These are phyloP conservation scores for Tenebrio molitor DNA, from an alignment of 1,140 invertebrate species.

Conservation along the genomic window DNA sequence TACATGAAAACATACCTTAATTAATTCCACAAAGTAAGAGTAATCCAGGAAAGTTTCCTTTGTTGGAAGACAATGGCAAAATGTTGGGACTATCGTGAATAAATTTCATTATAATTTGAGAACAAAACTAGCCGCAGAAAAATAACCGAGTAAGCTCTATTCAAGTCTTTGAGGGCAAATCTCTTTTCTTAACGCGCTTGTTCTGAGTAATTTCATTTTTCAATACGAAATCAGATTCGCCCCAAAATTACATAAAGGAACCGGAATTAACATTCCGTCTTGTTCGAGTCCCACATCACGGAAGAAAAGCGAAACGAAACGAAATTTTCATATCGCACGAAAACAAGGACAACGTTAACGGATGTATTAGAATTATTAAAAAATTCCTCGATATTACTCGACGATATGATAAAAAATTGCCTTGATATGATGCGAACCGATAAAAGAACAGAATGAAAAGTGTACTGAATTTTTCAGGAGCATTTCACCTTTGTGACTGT, in stretches of 20 bases:
- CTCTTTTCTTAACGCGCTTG: neutral
- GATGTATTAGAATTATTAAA: constrained; percentile 11
- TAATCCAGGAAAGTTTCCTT: constrained; percentile 17
- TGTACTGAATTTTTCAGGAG: constrained; percentile 29
- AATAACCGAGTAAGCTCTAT: constrained; percentile 7
- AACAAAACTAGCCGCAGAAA: constrained; percentile 2
- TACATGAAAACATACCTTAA: constrained; percentile 21
- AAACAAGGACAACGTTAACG: neutral
- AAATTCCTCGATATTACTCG: neutral
- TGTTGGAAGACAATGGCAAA: constrained; percentile 13
- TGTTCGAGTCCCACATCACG: neutral
- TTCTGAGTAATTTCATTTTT: constrained; percentile 3
- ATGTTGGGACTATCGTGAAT: constrained; percentile 17
- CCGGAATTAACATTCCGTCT: constrained; percentile 10
- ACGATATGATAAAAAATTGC: constrained; percentile 24
- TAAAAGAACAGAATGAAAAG: constrained; percentile 14
- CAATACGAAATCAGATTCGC: constrained; percentile 9
- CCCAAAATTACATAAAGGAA: constrained; percentile 2
- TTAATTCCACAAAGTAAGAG: constrained; percentile 26
- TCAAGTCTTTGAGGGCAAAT: neutral
- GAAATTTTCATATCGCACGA: neutral
- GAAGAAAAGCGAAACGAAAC: neutral
- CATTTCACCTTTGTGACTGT: constrained; percentile 2
- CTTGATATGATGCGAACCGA: constrained; percentile 17
- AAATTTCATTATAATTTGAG: constrained; percentile 15